A percentile compares a stretch with the other conserved stretches of the same genome.
Evolutionary conservation across 2,113 vertebrate genomes (phyloP).

Genomic region (Carettochelys insculpta): DNA sequence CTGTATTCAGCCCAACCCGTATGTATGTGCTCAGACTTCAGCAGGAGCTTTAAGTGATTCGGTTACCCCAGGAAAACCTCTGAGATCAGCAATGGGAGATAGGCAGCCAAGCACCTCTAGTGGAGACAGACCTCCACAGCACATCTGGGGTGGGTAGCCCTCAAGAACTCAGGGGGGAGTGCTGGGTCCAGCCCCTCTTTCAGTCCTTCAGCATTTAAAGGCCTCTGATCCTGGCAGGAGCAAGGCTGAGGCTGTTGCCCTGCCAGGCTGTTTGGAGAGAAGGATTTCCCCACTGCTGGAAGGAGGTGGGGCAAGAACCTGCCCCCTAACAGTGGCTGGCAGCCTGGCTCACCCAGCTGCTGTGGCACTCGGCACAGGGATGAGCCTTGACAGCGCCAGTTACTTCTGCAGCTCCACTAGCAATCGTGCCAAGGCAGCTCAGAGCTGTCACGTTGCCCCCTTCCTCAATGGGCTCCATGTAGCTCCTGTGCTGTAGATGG

Average conservation of each 20-base stretch:
- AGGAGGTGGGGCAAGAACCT: not conserved
- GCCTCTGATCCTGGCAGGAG: not conserved
- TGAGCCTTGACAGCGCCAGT: not conserved
- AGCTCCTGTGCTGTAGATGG: not conserved
- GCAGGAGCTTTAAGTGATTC: not conserved
- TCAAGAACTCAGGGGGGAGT: not conserved
- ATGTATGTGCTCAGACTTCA: not conserved
- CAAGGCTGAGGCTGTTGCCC: not conserved
- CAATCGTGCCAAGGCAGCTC: not conserved
- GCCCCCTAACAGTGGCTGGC: too few species aligned
- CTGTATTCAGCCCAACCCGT: not conserved
- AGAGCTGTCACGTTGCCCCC: too few species aligned
- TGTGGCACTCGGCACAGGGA: not conserved
- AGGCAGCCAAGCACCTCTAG: not conserved
- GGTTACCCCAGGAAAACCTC: not conserved
- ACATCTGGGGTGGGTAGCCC: not conserved
- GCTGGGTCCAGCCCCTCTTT: not conserved
- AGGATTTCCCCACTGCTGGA: not conserved
- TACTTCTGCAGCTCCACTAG: not conserved
- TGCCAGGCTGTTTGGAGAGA: not conserved
- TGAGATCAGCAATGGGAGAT: too few species aligned
- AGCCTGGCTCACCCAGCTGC: not conserved
- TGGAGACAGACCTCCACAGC: not conserved
- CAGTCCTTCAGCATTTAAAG: accelerated
- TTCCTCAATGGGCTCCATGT: too few species aligned